Percentiles rank a stretch among this genome's conserved stretches.
phyloP scores from a whole-genome alignment of 1,140 invertebrate species.

The Bombyx mandarina region DNA sequence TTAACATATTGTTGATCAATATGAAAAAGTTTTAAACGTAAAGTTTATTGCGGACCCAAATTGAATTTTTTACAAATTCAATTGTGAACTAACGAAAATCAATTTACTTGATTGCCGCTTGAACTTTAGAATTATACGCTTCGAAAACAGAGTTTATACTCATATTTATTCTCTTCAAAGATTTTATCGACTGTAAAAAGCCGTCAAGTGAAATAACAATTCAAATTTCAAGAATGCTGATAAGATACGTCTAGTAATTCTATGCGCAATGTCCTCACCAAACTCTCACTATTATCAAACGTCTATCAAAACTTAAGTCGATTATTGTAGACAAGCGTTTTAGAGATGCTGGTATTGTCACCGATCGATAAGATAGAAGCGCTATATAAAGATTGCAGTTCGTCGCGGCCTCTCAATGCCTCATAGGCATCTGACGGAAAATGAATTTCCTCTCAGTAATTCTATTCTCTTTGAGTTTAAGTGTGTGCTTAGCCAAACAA shows the following conservation, averaged over 20 bases:
- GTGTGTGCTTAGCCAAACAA: conserved; percentile 22
- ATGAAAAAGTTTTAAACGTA: too few relatives aligned
- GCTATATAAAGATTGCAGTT: conserved; percentile 26
- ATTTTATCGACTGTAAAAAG: conserved; percentile 3
- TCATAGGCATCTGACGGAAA: conserved; percentile 18
- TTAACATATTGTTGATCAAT: too few relatives aligned
- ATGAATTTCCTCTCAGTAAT: conserved; percentile 31
- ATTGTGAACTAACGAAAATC: too few relatives aligned
- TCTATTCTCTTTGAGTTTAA: conserved; percentile 26
- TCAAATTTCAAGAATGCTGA: conserved; percentile 14
- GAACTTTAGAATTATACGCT: too few relatives aligned
- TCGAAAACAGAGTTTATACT: too few relatives aligned
- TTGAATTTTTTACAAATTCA: too few relatives aligned
- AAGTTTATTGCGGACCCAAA: too few relatives aligned
- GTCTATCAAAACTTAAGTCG: background rate
- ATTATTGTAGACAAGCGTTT: conserved; percentile 18
- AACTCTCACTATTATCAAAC: conserved; percentile 19
- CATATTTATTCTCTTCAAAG: background rate
- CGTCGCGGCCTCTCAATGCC: conserved; percentile 26
- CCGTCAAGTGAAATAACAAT: conserved; percentile 5
- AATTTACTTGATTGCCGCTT: too few relatives aligned
- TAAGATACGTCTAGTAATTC: conserved; percentile 20
- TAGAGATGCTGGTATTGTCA: conserved; percentile 15
- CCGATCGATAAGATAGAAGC: conserved; percentile 31
- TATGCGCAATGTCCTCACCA: conserved; percentile 10